phyloP scores from a whole-genome alignment of 2,888 invertebrate species.

The Caenorhabditis imperialis region DNA sequence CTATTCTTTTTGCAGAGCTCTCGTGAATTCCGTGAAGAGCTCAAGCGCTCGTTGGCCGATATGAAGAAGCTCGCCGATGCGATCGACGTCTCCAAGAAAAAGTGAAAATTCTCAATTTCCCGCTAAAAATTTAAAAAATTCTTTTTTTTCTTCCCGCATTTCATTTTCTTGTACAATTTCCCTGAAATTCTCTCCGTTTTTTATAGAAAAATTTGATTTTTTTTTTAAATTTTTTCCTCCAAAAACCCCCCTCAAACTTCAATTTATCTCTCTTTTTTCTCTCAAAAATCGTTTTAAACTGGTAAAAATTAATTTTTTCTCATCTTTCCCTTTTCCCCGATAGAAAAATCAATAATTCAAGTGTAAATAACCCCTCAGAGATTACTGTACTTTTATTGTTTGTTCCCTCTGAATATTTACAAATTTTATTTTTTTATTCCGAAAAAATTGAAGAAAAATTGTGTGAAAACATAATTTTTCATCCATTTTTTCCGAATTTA shows the following conservation, averaged over 20 bases:
- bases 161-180: too few species aligned
- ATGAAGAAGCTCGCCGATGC: slow-evolving; percentile 70
- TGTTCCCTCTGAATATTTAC: too few species aligned
- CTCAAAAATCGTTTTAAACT: not conserved
- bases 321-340: too few species aligned
- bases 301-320: too few species aligned
- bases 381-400: too few species aligned
- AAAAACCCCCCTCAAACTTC: slow-evolving; percentile 7
- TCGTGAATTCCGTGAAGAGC: slow-evolving; percentile 73
- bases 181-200: too few species aligned
- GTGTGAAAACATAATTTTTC: not conserved
- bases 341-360: too few species aligned
- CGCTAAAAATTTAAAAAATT: slow-evolving; percentile 6
- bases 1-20: slow-evolving; percentile 74
- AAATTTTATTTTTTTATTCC: too few species aligned
- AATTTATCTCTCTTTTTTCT: slow-evolving; percentile 11
- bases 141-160: slow-evolving; percentile 2
- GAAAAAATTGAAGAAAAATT: too few species aligned
- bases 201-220: slow-evolving; percentile 11
- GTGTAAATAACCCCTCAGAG: too few species aligned
- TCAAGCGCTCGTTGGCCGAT: slow-evolving; percentile 71
- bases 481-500: slow-evolving; percentile 3
- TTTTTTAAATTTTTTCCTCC: not conserved
- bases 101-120: slow-evolving; percentile 1
- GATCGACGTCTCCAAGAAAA: slow-evolving; percentile 35